phyloP scores from a whole-genome alignment of 2,888 invertebrate species.

The Perizoma affinitatum region DNA sequence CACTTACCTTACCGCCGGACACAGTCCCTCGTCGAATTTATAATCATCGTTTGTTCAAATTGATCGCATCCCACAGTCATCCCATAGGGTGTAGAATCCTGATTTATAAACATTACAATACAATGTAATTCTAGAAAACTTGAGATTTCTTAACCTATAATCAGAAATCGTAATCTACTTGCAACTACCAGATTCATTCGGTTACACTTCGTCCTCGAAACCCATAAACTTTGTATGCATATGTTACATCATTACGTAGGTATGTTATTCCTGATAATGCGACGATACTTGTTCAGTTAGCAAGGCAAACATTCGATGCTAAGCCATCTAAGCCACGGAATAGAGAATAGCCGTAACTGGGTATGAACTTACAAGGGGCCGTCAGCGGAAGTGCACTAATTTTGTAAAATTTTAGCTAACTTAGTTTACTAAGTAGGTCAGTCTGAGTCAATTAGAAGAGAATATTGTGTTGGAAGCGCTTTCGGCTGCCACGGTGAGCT shows the following conservation, averaged over 20 bases:
- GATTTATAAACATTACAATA: too few species aligned
- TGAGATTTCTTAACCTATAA: too few species aligned
- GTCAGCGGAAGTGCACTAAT: constrained; percentile 31
- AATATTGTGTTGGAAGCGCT: constrained; percentile 29
- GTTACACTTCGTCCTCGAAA: constrained; percentile 52
- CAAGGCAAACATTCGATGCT: constrained; percentile 37
- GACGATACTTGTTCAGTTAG: constrained; percentile 45
- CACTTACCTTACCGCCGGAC: too few species aligned
- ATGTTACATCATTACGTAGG: constrained; percentile 37
- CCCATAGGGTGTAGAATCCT: too few species aligned
- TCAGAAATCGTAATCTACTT: constrained; percentile 14
- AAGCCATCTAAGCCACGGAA: neutral
- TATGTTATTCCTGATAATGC: constrained; percentile 52
- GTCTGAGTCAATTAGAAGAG: constrained; percentile 28
- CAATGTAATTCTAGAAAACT: too few species aligned
- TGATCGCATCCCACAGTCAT: too few species aligned
- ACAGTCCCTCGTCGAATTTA: too few species aligned
- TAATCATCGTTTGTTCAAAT: too few species aligned
- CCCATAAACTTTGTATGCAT: constrained; percentile 46
- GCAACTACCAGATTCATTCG: constrained; percentile 36
- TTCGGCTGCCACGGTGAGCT: constrained; percentile 44
- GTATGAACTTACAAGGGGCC: neutral
- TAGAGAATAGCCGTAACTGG: constrained; percentile 6
- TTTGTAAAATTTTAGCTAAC: constrained; percentile 29
- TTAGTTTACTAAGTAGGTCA: constrained; percentile 8